A percentile compares a stretch with the other conserved stretches of the same genome.
Conservation (phyloP, 2,888 invertebrate genomes). For the Mimas tiliae region DNA sequence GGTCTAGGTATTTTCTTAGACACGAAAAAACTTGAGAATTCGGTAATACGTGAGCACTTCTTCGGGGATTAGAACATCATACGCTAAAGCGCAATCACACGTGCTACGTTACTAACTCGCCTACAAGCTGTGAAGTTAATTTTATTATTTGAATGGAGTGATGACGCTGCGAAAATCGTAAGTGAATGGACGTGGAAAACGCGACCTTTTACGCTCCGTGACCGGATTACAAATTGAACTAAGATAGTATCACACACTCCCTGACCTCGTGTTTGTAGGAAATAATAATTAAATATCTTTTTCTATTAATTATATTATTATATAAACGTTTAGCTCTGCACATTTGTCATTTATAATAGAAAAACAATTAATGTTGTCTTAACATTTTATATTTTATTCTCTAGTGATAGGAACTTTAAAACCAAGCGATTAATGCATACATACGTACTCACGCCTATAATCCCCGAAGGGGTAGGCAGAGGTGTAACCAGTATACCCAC, state of each 20-base stretch:
- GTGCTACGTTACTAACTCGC: constrained; percentile 6
- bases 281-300: neutral
- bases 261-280: neutral
- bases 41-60: neutral
- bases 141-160: constrained; percentile 27
- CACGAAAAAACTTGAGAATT: too few species aligned
- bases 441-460: too few species aligned
- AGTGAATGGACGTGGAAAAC: constrained; percentile 30
- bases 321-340: too few species aligned
- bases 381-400: too few species aligned
- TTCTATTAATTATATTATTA: neutral
- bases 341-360: neutral
- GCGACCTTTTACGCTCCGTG: constrained; percentile 33
- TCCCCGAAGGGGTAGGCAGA: too few species aligned
- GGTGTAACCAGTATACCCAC: too few species aligned
- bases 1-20: neutral
- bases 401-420: too few species aligned
- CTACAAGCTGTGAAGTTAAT: constrained; percentile 4
- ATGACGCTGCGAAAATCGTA: constrained; percentile 26
- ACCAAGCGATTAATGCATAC: too few species aligned
- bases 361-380: neutral
- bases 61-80: neutral
- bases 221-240: constrained; percentile 31
- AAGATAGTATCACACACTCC: constrained; percentile 19
- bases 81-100: constrained; percentile 3